Conservation (phyloP, 2,888 invertebrate species). For the Troglohyphantes excavatus region DNA sequence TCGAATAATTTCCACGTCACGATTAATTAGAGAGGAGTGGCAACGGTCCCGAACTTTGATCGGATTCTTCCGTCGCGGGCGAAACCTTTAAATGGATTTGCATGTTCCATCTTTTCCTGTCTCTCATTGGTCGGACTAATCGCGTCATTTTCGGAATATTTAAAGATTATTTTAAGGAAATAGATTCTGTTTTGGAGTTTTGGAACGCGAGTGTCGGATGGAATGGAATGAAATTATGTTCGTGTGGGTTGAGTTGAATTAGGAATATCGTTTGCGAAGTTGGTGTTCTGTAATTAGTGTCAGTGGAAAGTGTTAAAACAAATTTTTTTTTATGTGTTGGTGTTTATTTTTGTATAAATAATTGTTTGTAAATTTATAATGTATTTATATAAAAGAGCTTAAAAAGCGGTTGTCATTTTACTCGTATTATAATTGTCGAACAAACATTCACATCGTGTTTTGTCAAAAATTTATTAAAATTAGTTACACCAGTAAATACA, state of each 20-base stretch:
- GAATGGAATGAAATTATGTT: neutral
- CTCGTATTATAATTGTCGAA: no score
- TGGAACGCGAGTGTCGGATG: neutral
- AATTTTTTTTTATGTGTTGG: no score
- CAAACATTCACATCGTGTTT: no score
- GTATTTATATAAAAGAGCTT: no score
- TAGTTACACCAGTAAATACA: no score
- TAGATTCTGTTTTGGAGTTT: neutral
- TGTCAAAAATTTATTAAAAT: no score
- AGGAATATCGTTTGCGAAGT: neutral
- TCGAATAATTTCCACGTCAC: neutral
- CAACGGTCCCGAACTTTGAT: neutral
- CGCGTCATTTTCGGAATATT: constrained; percentile 1
- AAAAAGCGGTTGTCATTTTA: no score
- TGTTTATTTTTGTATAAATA: no score
- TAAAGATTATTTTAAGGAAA: constrained; percentile 9
- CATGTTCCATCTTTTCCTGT: neutral
- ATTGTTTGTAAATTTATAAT: no score
- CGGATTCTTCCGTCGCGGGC: neutral
- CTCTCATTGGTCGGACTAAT: neutral
- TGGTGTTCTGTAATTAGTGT: no score
- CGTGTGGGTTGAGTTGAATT: neutral
- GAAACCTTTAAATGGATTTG: constrained; percentile 1
- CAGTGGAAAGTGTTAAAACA: no score
- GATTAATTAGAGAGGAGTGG: constrained; percentile 5